phyloP scores from a whole-genome alignment of 2,113 vertebrate genomes.

The Oncorhynchus keta region DNA sequence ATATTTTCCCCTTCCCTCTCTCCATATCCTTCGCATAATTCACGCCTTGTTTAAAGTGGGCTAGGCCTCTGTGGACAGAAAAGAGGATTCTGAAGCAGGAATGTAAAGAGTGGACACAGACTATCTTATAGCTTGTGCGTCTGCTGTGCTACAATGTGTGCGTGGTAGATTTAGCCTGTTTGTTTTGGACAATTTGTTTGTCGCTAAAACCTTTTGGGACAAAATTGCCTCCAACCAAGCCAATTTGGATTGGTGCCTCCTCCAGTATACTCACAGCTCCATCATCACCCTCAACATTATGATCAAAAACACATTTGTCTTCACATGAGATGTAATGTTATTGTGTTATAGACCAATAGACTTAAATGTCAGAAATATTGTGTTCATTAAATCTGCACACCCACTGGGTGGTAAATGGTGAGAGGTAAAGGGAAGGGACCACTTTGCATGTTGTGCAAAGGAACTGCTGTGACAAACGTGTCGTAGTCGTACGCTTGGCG shows the following conservation, averaged over 20 bases:
- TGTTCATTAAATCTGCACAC: too few relatives aligned
- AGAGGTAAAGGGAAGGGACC: too few relatives aligned
- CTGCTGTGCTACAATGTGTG: neutral
- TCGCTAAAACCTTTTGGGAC: neutral
- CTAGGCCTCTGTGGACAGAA: constrained; percentile 4
- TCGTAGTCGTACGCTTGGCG: neutral
- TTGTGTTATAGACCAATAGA: too few relatives aligned
- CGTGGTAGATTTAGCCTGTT: too few relatives aligned
- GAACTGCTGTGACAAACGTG: neutral
- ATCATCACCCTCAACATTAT: neutral
- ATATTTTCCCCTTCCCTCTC: neutral
- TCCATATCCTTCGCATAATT: neutral
- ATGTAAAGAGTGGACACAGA: neutral
- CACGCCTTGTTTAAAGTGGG: constrained; percentile 8
- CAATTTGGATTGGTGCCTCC: constrained; percentile 12
- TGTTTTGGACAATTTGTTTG: neutral
- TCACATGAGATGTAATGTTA: neutral
- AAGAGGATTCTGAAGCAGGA: neutral
- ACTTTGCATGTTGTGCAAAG: neutral
- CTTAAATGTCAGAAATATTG: too few relatives aligned
- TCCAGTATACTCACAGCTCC: constrained; percentile 7
- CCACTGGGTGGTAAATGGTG: too few relatives aligned
- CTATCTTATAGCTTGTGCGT: neutral
- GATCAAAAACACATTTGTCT: too few relatives aligned
- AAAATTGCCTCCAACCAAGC: constrained; percentile 23